Percentiles rank a stretch among this genome's conserved stretches.
Conservation (phyloP, 2,113 vertebrate genomes). For the Potamarius usumacintae region DNA sequence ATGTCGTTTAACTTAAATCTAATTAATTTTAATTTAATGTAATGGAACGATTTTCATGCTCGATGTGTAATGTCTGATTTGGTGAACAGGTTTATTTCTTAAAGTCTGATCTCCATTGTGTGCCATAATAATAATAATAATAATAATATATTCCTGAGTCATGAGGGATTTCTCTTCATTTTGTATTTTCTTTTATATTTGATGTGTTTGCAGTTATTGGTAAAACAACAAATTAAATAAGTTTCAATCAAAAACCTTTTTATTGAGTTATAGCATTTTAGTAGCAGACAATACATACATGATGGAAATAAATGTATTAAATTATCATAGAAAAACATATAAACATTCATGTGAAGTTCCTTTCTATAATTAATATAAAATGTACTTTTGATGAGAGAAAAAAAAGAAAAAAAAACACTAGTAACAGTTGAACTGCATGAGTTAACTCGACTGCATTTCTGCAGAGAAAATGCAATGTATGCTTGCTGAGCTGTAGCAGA, state of each 20-base stretch:
- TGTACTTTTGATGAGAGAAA: neutral
- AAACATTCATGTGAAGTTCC: neutral
- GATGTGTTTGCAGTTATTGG: neutral
- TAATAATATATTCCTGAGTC: neutral
- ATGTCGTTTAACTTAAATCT: too few species aligned
- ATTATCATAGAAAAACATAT: neutral
- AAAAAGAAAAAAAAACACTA: too few species aligned
- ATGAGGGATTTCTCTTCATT: neutral
- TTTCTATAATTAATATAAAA: neutral
- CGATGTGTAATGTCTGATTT: conserved; percentile 13
- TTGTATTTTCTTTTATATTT: neutral
- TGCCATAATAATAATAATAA: neutral
- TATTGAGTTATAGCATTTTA: neutral
- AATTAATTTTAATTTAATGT: neutral
- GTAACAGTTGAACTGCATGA: neutral
- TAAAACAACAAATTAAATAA: neutral
- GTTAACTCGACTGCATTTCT: too few species aligned
- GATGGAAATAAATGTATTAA: neutral
- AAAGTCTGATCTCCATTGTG: neutral
- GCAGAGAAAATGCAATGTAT: too few species aligned
- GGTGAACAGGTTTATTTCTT: neutral
- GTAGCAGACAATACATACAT: neutral
- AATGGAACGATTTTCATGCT: neutral
- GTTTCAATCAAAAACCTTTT: neutral
- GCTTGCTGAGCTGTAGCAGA: too few species aligned